phyloP scores from a whole-genome alignment of 2,113 vertebrate genomes.

The Ophthalmotilapia sp. region DNA sequence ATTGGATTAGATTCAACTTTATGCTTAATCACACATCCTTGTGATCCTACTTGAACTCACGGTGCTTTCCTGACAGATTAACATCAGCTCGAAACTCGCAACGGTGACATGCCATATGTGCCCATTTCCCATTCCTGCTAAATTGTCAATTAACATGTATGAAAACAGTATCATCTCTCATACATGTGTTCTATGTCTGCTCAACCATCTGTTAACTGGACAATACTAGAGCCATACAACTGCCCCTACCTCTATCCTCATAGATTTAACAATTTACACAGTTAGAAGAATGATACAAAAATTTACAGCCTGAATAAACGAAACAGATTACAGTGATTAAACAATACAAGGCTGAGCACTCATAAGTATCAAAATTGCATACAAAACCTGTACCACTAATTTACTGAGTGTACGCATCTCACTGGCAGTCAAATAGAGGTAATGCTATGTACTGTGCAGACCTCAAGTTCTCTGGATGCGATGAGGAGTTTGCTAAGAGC shows the following conservation, averaged over 20 bases:
- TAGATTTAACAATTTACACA: not conserved
- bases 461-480: not conserved
- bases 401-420: not conserved
- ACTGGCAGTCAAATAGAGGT: not conserved
- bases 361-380: not conserved
- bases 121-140: conserved; percentile 7
- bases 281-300: not conserved
- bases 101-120: not conserved
- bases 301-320: not conserved
- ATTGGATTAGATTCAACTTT: not conserved
- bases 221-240: not conserved
- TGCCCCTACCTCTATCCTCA: not conserved
- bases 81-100: not conserved
- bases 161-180: conserved; percentile 2
- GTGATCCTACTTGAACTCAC: not conserved
- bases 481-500: not conserved
- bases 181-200: not conserved
- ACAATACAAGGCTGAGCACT: not conserved
- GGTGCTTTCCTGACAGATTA: conserved; percentile 2
- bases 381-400: not conserved
- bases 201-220: conserved; percentile 13
- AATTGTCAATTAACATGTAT: conserved; percentile 46
- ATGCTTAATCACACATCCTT: not conserved
- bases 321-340: not conserved
- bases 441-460: not conserved